Percentiles rank a stretch among this genome's conserved stretches.
Evolutionary conservation across 2,888 invertebrate genomes (phyloP).

Genomic region (Bugulina stolonifera): DNA sequence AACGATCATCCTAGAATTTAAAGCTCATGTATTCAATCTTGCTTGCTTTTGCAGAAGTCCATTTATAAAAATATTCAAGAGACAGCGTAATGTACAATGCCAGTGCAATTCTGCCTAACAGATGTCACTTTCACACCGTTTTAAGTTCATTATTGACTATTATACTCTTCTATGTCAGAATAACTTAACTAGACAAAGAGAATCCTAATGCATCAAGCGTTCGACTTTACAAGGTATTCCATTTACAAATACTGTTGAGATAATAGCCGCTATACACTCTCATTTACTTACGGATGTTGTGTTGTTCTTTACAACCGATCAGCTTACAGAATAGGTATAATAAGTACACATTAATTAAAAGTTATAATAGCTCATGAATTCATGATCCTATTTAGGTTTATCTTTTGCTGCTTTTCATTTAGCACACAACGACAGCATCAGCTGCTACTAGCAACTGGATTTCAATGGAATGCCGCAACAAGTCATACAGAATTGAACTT

Average conservation of each 20-base stretch:
- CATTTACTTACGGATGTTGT: not conserved
- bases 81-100: no score
- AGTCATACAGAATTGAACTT: no score
- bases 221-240: not conserved
- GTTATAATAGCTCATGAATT: no score
- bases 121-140: slow-evolving; percentile 1
- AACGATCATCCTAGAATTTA: no score
- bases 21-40: no score
- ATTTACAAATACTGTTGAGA: not conserved
- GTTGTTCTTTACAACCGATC: not conserved
- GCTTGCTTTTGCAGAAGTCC: no score
- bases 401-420: no score
- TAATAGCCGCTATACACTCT: not conserved
- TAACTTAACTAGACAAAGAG: not conserved
- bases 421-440: no score
- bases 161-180: not conserved
- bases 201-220: not conserved
- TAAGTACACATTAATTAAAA: not conserved
- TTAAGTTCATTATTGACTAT: slow-evolving; percentile 7
- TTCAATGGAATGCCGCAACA: no score
- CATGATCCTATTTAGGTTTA: no score
- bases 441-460: no score
- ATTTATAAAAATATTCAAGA: no score
- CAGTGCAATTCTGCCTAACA: not conserved
- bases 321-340: not conserved